Conservation (phyloP, 2,113 vertebrate genomes). For the Menidia beryllina region DNA sequence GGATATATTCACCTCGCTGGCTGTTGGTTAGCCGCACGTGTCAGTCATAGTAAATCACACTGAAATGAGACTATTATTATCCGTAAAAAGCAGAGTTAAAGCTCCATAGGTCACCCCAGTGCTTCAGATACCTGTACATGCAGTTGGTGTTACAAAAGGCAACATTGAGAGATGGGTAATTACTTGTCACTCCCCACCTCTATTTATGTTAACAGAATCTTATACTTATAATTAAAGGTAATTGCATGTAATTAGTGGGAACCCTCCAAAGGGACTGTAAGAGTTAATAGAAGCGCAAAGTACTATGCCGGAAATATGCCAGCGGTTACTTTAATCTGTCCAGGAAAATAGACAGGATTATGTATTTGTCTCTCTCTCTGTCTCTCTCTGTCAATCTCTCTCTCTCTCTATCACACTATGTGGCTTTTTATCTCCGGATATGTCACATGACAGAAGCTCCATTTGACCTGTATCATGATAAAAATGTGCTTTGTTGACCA, state of each 20-base stretch:
- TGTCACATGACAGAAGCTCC: not conserved
- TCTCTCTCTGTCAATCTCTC: no score
- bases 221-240: slow-evolving; percentile 43
- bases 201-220: slow-evolving; percentile 11
- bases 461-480: no score
- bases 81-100: not conserved
- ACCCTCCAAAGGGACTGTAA: slow-evolving; percentile 20
- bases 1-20: no score
- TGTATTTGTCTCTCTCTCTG: not conserved
- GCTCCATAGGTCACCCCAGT: not conserved
- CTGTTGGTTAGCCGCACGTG: not conserved
- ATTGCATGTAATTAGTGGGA: slow-evolving; percentile 48
- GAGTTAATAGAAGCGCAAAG: slow-evolving; percentile 9
- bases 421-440: not conserved
- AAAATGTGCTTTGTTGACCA: not conserved
- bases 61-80: slow-evolving; percentile 2
- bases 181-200: slow-evolving; percentile 39
- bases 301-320: no score
- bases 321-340: no score
- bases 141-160: not conserved
- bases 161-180: slow-evolving; percentile 36
- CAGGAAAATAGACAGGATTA: no score
- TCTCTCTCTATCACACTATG: no score
- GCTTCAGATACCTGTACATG: not conserved
- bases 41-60: not conserved